Base-by-base conservation (phyloP, 30 jellyfish, hydroid and myxozoan genomes). In the Nemopilema nomurai region DNA sequence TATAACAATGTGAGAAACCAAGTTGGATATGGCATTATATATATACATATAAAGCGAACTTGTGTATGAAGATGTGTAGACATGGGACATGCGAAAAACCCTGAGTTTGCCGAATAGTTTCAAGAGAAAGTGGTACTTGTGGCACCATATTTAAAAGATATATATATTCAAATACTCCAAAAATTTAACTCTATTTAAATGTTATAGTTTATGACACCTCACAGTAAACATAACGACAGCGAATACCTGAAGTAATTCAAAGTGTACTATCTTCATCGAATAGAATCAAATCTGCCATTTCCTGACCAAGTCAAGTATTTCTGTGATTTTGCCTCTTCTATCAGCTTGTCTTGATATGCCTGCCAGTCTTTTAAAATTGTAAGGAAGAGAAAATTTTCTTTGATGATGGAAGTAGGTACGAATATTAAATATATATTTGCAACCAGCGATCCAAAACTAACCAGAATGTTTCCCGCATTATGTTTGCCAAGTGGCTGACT, bases 201-300 rank as follows among this genome's bases (percentile, higher is more conserved):
- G 30, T 20, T 25, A 20, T 21, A 1, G 30, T 28, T 21, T 21
- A 53, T 69, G 25, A 25, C 52, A 16, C 21, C 29, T 33, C 13
- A 6, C 26, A 24, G 21, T 31, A n/a, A 22, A 29, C 24, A 28
- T 9, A 29, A 24, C 30, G 32, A n/a, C 8, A 23, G 18, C 19
- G 24, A 28, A 68, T 73, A 79, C 87, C 79, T 63, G 89, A 28
- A 63, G 67, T 19, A 23, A 66, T 24, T 79, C 69, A 79, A 79
- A 66, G 81, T 79, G 80, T 3, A 79, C 81, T 52, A 79, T 63
- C 65, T 79, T 79, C 69, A 41, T 62, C 22, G 62, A 69, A 79
- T 69, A 1, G 75, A 81, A 69, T 81, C 90, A 81, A 81, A 81
- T 16, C 90, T 18, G 23, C 90, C 83, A 81, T 65, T 85, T 13